Base-by-base conservation (phyloP, 2,888 invertebrate species). In the Linnaemya tessellans region DNA sequence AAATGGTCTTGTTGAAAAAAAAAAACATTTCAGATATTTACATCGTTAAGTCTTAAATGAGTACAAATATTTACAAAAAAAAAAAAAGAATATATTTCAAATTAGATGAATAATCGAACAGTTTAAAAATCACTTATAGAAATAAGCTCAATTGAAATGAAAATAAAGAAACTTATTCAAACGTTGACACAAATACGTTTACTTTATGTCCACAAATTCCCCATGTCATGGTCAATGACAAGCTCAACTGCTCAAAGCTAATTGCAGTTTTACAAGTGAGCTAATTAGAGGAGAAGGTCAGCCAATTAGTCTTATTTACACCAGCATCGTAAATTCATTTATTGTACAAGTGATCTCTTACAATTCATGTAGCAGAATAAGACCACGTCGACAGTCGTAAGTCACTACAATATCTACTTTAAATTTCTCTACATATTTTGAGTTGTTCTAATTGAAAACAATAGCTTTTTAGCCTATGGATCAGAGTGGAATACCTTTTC, bases 1-100 rank as follows among this genome's bases (percentile, higher is more conserved):
- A 20, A 38, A 35, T 38, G 64, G 65, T 71, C 80, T 80, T 73
- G 71, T 64, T 22, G 18, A 77, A 20, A 11, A 15, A 30, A 58
- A 56, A n/a, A 8, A n/a, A n/a, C n/a, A 60, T 18, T 22, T 56
- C 20, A 41, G 46, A 11, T 60, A 20, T 60, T 38, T 18, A 51
- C 41, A 51, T 58, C 10, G 65, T 43, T 25, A 46, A 35, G 15
- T 11, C 3, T 46, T 15, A 41, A 64, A 56, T 15, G 11, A 54
- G 22, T 54, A 25, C 13, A 70, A 38, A 78, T 35, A 75, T 56
- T 43, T 10, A 65, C 13, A 56, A 75, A 4, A 30, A 30, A 30
- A 30, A 30, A 30, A 30, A 65, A 51, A 11, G 15, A 62, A n/a
- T 38, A 49, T 49, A 4, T 71, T 60, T 49, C 1, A 18, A 25